Conservation (phyloP, 2,888 invertebrate genomes). For the Leptopilina myrica region DNA sequence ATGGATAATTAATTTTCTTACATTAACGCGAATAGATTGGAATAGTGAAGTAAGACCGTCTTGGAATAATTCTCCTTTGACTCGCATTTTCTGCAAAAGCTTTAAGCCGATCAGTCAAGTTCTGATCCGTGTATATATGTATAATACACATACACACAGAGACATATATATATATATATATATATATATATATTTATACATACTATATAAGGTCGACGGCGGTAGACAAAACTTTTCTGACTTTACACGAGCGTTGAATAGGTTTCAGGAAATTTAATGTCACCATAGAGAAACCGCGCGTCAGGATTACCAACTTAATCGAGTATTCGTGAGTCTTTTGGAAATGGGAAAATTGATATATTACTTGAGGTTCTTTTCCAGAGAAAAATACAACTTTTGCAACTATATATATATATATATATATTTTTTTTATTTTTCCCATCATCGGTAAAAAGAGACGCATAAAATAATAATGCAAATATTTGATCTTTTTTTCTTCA, state of each 20-base stretch:
- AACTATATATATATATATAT: not conserved
- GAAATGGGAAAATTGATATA: conserved; percentile 17
- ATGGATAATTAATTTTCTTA: not conserved
- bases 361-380: not conserved
- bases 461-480: too few relatives aligned
- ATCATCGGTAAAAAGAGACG: too few relatives aligned
- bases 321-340: conserved; percentile 16
- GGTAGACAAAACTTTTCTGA: conserved; percentile 17
- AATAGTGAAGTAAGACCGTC: not conserved
- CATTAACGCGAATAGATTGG: not conserved
- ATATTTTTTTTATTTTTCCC: too few relatives aligned
- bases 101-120: conserved; percentile 21
- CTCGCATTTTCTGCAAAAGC: conserved; percentile 14
- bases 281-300: not conserved
- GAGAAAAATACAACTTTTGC: not conserved
- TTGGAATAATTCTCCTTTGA: conserved; percentile 13
- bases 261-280: conserved; percentile 32
- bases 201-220: conserved; percentile 2
- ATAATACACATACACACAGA: too few relatives aligned
- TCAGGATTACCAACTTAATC: conserved; percentile 19
- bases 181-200: too few relatives aligned
- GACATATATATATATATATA: too few relatives aligned
- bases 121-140: not conserved
- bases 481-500: too few relatives aligned
- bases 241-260: conserved; percentile 10